A percentile compares a stretch with the other conserved stretches of the same genome.
Evolutionary conservation across 1,140 invertebrate genomes (phyloP).

Genomic region (Drosophila orena): DNA sequence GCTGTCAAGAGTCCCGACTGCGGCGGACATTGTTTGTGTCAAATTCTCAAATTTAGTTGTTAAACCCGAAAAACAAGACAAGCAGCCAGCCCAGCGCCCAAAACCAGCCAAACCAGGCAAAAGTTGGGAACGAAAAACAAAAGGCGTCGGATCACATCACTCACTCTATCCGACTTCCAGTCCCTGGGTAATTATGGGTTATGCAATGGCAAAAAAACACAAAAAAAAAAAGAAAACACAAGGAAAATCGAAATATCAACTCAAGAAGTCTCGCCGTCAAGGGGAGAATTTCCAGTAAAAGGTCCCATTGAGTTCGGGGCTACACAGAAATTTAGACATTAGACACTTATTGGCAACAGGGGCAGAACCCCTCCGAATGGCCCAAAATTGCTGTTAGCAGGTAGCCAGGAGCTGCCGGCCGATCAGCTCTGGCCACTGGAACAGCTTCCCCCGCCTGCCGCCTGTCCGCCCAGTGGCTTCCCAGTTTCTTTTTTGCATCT

Average conservation of each 20-base stretch:
- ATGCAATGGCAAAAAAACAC: conserved; percentile 72
- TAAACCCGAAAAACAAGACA: conserved; percentile 83
- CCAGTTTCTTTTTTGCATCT: conserved; percentile 60
- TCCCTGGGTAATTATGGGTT: conserved; percentile 57
- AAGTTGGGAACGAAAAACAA: conserved; percentile 48
- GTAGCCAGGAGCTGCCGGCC: conserved; percentile 51
- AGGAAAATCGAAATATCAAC: conserved; percentile 41
- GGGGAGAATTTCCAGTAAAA: conserved; percentile 35
- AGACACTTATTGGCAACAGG: conserved; percentile 79
- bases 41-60: conserved; percentile 83
- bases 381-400: conserved; percentile 67
- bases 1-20: conserved; percentile 22
- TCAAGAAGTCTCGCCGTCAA: conserved; percentile 22
- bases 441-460: no score
- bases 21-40: conserved; percentile 73
- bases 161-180: conserved; percentile 44
- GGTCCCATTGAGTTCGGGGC: conserved; percentile 32
- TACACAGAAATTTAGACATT: conserved; percentile 78
- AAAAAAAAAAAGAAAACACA: conserved; percentile 18
- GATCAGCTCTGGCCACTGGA: conserved; percentile 60
- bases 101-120: conserved; percentile 48
- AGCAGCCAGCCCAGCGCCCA: conserved; percentile 43
- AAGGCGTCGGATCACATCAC: conserved; percentile 71
- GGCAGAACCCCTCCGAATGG: conserved; percentile 24
- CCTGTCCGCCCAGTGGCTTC: background rate